Conservation (phyloP, 1,140 invertebrate species). For the Diplogasteroides magnus region DNA sequence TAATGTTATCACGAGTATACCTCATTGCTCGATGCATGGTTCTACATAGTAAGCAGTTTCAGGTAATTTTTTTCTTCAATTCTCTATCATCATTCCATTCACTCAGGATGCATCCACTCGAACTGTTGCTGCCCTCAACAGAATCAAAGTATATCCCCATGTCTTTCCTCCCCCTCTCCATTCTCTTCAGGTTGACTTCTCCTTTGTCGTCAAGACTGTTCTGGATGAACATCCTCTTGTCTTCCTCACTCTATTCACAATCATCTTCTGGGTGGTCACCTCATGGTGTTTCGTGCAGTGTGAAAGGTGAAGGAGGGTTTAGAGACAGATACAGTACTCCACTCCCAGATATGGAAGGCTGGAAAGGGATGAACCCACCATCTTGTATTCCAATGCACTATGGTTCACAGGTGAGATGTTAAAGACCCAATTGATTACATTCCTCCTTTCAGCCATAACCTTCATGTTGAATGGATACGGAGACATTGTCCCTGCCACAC, state of each 20-base stretch:
- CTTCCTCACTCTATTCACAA: conserved; percentile 47
- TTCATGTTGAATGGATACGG: conserved; percentile 62
- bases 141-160: conserved; percentile 78
- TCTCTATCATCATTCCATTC: conserved; percentile 9
- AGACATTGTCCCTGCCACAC: conserved; percentile 98
- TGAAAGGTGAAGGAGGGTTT: conserved; percentile 36
- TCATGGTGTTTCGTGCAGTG: conserved; percentile 50
- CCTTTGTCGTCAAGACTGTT: conserved; percentile 95
- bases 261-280: conserved; percentile 48
- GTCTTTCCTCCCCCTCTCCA: too few relatives aligned
- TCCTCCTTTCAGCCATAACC: conserved; percentile 22
- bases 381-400: conserved; percentile 52
- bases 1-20: conserved; percentile 98
- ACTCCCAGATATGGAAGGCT: conserved; percentile 26
- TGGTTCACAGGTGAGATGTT: conserved; percentile 47
- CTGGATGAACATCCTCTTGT: conserved; percentile 65
- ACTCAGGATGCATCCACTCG: conserved; percentile 75
- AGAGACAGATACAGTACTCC: neutral
- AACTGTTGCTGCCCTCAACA: conserved; percentile 84
- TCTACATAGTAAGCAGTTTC: conserved; percentile 94
- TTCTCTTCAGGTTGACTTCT: conserved; percentile 67
- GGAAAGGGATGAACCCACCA: conserved; percentile 34
- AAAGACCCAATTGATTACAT: neutral
- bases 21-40: conserved; percentile 98
- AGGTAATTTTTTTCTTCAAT: conserved; percentile 33